Percentiles rank a stretch among this genome's conserved stretches.
phyloP scores from a whole-genome alignment of 2,113 vertebrate genomes.

The Ptilonorhynchus violaceus region DNA sequence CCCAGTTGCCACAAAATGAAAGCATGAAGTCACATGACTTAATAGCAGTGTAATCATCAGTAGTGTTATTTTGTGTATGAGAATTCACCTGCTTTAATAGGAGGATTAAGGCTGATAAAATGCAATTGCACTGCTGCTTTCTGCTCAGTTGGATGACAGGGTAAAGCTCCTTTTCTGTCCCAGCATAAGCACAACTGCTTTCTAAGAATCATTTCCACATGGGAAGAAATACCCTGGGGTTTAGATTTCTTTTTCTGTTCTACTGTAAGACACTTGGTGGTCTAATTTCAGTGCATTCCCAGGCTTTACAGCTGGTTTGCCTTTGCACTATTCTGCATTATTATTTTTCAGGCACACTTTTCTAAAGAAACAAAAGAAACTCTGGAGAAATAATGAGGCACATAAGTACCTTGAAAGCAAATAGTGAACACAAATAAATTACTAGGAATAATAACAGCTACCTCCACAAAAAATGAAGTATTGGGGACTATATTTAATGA shows the following conservation, averaged over 20 bases:
- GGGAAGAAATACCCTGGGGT: background rate
- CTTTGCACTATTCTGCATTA: background rate
- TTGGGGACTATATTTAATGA: background rate
- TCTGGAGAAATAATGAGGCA: conserved; percentile 3
- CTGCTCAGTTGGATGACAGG: background rate
- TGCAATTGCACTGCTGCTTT: background rate
- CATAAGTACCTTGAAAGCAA: conserved; percentile 9
- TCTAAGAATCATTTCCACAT: conserved; percentile 42
- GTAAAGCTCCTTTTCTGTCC: conserved; percentile 30
- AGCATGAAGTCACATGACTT: background rate
- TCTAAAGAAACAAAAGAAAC: conserved; percentile 12
- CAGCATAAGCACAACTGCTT: conserved; percentile 2
- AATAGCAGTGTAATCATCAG: background rate
- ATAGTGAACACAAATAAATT: conserved; percentile 19
- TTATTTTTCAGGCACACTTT: background rate
- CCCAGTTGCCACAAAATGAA: background rate
- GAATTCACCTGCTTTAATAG: conserved; percentile 7
- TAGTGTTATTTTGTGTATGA: background rate
- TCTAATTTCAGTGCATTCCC: background rate
- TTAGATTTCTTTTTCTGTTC: background rate
- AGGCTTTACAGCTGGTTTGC: background rate
- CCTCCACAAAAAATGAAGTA: background rate
- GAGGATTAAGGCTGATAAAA: conserved; percentile 31
- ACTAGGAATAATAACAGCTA: conserved; percentile 18
- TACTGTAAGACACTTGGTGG: background rate